phyloP scores from a whole-genome alignment of 2,888 invertebrate genomes.

The Eupithecia inturbata region DNA sequence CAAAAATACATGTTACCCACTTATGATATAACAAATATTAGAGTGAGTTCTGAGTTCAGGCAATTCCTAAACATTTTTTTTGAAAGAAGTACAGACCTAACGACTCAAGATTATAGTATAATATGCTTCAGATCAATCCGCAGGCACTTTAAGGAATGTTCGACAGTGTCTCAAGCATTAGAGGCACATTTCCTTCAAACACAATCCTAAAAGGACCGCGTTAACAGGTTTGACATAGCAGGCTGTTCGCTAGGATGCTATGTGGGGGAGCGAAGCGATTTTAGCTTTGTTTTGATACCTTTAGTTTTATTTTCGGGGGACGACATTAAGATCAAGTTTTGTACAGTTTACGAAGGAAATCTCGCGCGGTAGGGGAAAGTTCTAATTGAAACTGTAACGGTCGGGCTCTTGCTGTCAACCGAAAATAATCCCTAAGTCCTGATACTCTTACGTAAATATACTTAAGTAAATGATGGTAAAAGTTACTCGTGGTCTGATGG shows the following conservation, averaged over 20 bases:
- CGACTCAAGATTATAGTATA: conserved; percentile 17
- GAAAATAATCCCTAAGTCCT: too few species aligned
- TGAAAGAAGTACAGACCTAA: not conserved
- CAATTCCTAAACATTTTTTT: not conserved
- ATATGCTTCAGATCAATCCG: conserved; percentile 24
- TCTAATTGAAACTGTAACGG: too few species aligned
- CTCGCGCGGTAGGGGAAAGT: too few species aligned
- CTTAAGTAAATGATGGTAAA: too few species aligned
- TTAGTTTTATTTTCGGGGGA: not conserved
- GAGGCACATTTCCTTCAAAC: conserved; percentile 46
- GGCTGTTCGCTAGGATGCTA: conserved; percentile 26
- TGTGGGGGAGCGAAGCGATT: conserved; percentile 42
- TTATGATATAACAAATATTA: too few species aligned
- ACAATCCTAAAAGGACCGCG: conserved; percentile 52
- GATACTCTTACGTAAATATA: too few species aligned
- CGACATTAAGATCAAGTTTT: too few species aligned
- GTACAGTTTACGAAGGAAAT: too few species aligned
- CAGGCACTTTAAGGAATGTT: conserved; percentile 39
- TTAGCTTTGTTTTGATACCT: conserved; percentile 9
- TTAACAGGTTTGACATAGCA: conserved; percentile 57
- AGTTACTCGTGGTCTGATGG: too few species aligned
- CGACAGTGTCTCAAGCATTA: conserved; percentile 37
- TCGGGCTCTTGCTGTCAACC: too few species aligned
- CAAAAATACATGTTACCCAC: too few species aligned
- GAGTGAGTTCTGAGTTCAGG: too few species aligned